Evolutionary conservation across 2,888 invertebrate genomes (phyloP), one percentile per base, ranked within the genome.

Genomic region (Heteromurus nitidus): DNA sequence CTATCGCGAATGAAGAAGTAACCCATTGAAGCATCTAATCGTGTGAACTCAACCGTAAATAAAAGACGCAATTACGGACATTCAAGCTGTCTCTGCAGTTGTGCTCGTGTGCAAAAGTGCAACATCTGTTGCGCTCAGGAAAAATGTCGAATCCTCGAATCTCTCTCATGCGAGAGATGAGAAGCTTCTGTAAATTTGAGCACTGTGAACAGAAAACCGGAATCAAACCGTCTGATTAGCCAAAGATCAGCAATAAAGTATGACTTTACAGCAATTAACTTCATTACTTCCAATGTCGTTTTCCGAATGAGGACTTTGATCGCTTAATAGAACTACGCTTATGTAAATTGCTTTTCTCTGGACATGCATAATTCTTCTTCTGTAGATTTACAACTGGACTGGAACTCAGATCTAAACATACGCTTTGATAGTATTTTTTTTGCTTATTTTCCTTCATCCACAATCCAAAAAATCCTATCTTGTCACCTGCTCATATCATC

Each of bases 21-120:
- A 62, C 30, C 62, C 62, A 62, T 62, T 62, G 31, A 62, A 62
- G n/a, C 62, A 62, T 62, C 31, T 62, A 62, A 62, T 62, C 62
- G 62, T 62, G 62, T 62, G 62, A 62, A 31, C 62, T 62, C 62
- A 62, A 62, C 62, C 62, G 62, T 62, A 62, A 62, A 62, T 30
- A 31, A 16, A n/a, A 47, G 47, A 47, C 11, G 47, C n/a, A 16
- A 47, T n/a, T 11, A 55, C 26, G 22, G 11, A 55, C 26, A 55
- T 26, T 26, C 55, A 7, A 24, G 55, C 20, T 9, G 13, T 36
- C 36, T 36, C 13, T 36, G 5, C 7, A 47, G 20, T 50, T 50
- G 36, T 36, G 26, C 55, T 47, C 47, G 3, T 47, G 47, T 47
- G n/a, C 3, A 47, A 55, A 62, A 62, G 20, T 31, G 24, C 31